These are phyloP conservation scores for Scytalopus superciliaris DNA, from an alignment of 2,113 vertebrate species.

Conservation along the genomic window DNA sequence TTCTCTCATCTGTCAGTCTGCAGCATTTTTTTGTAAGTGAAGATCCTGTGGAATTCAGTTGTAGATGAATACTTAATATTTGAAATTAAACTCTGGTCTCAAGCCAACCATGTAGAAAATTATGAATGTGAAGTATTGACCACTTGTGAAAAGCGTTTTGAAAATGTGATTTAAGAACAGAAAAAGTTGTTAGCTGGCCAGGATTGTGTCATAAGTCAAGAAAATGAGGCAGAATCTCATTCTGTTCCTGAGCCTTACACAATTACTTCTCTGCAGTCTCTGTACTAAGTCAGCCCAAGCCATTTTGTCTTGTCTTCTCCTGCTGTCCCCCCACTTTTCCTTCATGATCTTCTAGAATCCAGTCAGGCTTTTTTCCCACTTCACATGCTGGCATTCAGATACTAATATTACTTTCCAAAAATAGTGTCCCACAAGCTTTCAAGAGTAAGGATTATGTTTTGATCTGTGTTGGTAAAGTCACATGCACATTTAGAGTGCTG, in stretches of 20 bases:
- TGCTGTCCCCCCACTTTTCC: neutral
- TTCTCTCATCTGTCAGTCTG: neutral
- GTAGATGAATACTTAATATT: neutral
- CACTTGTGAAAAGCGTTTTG: neutral
- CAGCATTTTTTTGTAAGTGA: neutral
- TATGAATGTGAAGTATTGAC: neutral
- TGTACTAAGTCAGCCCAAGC: neutral
- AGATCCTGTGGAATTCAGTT: neutral
- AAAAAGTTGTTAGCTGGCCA: neutral
- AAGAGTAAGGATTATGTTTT: neutral
- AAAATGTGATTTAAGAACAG: neutral
- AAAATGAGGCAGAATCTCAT: neutral
- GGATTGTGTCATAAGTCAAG: neutral
- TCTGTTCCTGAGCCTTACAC: neutral
- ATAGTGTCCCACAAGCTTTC: neutral
- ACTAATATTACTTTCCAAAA: neutral
- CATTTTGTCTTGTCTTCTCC: neutral
- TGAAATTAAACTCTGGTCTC: neutral
- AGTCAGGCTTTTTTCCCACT: neutral
- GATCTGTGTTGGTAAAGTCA: neutral
- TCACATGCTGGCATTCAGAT: neutral
- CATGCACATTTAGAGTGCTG: accelerated
- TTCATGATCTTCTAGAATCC: neutral
- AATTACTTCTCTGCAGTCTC: neutral
- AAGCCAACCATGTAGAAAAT: neutral